Conservation (phyloP, 2,888 invertebrate species). For the Idaea biselata region DNA sequence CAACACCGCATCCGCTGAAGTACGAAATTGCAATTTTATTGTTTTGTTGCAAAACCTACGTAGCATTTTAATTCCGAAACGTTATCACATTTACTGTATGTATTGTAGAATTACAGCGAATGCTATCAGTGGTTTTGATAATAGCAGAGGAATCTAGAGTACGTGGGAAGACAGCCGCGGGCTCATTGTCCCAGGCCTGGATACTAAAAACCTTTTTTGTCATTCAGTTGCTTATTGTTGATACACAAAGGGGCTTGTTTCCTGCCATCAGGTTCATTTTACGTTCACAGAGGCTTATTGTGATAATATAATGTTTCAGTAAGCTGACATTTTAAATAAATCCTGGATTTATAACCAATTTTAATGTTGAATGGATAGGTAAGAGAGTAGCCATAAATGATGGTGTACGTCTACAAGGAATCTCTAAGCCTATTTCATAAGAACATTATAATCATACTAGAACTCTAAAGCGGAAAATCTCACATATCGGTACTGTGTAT, state of each 20-base stretch:
- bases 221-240: constrained; percentile 70
- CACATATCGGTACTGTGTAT: neutral
- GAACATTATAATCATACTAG: neutral
- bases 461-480: neutral
- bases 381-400: neutral
- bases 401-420: neutral
- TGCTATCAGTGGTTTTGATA: neutral
- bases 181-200: constrained; percentile 63
- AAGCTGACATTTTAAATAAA: neutral
- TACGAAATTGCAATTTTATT: neutral
- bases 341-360: neutral
- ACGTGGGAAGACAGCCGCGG: constrained; percentile 67
- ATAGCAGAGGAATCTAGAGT: constrained; percentile 14
- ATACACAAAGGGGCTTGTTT: constrained; percentile 67
- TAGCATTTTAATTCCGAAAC: neutral
- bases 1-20: neutral
- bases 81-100: neutral
- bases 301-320: constrained; percentile 2
- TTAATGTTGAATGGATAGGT: neutral
- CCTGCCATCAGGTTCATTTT: constrained; percentile 63
- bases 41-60: constrained; percentile 1
- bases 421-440: neutral
- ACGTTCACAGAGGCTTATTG: constrained; percentile 37
- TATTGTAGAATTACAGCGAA: neutral
- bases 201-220: constrained; percentile 67